A percentile compares a stretch with the other conserved stretches of the same genome.
Evolutionary conservation across 2,797 vertebrate species (phyloP).

Genomic region (Distichodus sexfasciatus): DNA sequence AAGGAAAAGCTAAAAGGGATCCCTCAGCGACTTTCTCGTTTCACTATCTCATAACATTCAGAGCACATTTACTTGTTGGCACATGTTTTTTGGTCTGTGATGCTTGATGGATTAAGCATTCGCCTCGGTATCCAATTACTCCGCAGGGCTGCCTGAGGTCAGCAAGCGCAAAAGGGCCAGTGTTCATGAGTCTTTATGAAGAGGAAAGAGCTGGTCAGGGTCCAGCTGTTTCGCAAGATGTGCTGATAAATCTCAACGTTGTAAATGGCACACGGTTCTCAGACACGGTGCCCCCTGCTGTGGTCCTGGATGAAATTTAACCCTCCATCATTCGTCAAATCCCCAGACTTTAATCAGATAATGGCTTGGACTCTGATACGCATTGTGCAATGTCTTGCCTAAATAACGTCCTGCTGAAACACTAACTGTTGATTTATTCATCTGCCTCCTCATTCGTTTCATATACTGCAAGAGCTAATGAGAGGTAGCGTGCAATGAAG

Average conservation of each 20-base stretch:
- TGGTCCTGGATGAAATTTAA: not conserved
- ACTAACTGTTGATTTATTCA: not conserved
- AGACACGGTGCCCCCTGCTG: too few relatives aligned
- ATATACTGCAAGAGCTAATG: not conserved
- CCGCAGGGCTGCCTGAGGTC: not conserved
- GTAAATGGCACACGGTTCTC: too few relatives aligned
- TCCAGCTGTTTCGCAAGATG: not conserved
- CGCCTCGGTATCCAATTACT: not conserved
- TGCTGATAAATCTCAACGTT: not conserved
- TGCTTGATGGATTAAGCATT: not conserved
- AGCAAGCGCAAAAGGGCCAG: not conserved
- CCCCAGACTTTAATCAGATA: not conserved
- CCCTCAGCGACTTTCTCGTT: not conserved
- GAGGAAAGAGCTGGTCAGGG: not conserved
- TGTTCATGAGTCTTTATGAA: not conserved
- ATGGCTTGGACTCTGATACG: not conserved
- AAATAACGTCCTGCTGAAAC: not conserved
- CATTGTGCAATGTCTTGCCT: not conserved
- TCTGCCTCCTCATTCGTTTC: not conserved
- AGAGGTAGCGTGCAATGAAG: not conserved
- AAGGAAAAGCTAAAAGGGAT: constrained; percentile 25
- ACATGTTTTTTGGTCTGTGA: not conserved
- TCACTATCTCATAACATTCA: not conserved
- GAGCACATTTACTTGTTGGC: not conserved
- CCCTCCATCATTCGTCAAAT: not conserved